Percentiles rank a stretch among this genome's conserved stretches.
Conservation (phyloP, 1,140 invertebrate species). For the Apolygus lucorum region DNA sequence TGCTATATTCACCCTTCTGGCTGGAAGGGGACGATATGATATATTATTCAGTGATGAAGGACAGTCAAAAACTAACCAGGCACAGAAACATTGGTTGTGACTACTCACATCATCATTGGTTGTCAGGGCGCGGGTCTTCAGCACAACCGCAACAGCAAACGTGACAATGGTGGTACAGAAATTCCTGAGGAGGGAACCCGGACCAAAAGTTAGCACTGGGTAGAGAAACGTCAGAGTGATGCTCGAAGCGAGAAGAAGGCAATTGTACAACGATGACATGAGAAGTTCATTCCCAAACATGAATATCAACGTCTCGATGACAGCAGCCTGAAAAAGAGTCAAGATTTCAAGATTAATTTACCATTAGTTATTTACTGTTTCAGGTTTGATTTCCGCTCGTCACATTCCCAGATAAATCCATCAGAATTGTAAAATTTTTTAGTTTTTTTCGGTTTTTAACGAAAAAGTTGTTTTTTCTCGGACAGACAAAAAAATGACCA, state of each 20-base stretch:
- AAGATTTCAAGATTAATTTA: too few relatives aligned
- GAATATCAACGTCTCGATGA: slow-evolving; percentile 39
- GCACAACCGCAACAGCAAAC: slow-evolving; percentile 34
- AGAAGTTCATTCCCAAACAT: slow-evolving; percentile 58
- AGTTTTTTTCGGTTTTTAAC: too few relatives aligned
- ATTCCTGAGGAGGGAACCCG: slow-evolving; percentile 4
- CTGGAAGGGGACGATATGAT: too few relatives aligned
- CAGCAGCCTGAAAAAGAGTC: slow-evolving; percentile 7
- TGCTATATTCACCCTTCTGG: too few relatives aligned
- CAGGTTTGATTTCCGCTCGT: too few relatives aligned
- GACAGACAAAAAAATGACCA: too few relatives aligned
- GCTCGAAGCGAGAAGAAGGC: slow-evolving; percentile 37
- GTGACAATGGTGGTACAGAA: slow-evolving; percentile 23
- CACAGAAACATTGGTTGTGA: neutral
- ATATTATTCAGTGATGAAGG: too few relatives aligned
- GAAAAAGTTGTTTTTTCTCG: too few relatives aligned
- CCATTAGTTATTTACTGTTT: too few relatives aligned
- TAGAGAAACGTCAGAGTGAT: slow-evolving; percentile 37
- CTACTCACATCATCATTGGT: slow-evolving; percentile 50
- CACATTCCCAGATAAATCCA: too few relatives aligned
- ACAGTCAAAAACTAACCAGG: too few relatives aligned
- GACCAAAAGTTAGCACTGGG: slow-evolving; percentile 36
- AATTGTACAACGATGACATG: slow-evolving; percentile 56
- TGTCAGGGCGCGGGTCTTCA: slow-evolving; percentile 44
- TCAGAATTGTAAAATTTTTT: too few relatives aligned